A percentile compares a stretch with the other conserved stretches of the same genome.
phyloP scores from a whole-genome alignment of 2,113 vertebrate genomes.

The Tichodroma muraria region DNA sequence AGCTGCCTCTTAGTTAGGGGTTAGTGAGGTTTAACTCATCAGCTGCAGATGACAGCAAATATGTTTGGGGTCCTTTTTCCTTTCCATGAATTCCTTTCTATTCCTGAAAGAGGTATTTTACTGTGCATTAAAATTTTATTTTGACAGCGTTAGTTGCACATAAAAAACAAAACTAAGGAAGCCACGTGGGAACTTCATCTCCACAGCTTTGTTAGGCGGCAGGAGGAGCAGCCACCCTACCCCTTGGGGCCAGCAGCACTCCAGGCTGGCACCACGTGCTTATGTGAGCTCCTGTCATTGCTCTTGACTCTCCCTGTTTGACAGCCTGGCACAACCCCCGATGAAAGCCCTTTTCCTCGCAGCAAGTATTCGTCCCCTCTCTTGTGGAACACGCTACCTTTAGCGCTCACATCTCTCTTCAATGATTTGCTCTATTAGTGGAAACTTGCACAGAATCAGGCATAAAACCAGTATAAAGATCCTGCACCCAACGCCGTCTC shows the following conservation, averaged over 20 bases:
- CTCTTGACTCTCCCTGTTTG: fast-evolving
- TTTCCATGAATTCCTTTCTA: not conserved
- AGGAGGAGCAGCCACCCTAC: not conserved
- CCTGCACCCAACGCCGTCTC: not conserved
- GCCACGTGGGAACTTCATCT: fast-evolving
- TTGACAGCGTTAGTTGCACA: not conserved
- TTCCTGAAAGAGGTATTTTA: not conserved
- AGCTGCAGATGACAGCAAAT: not conserved
- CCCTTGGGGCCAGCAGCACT: not conserved
- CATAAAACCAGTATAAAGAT: not conserved
- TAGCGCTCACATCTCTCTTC: not conserved
- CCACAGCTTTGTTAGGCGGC: not conserved
- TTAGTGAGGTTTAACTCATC: not conserved
- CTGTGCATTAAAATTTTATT: not conserved
- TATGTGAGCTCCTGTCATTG: fast-evolving
- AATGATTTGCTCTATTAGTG: fast-evolving
- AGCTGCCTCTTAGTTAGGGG: not conserved
- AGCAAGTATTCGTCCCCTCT: not conserved
- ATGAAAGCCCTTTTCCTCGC: not conserved
- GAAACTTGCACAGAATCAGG: not conserved
- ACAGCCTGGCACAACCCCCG: fast-evolving
- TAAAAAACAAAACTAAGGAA: not conserved
- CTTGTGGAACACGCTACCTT: fast-evolving
- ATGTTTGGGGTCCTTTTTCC: not conserved
- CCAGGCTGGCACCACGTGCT: not conserved